Percentiles rank a stretch among this genome's conserved stretches.
Evolutionary conservation across 2,888 invertebrate species (phyloP).

Genomic region (Drosophila trichaetosa): DNA sequence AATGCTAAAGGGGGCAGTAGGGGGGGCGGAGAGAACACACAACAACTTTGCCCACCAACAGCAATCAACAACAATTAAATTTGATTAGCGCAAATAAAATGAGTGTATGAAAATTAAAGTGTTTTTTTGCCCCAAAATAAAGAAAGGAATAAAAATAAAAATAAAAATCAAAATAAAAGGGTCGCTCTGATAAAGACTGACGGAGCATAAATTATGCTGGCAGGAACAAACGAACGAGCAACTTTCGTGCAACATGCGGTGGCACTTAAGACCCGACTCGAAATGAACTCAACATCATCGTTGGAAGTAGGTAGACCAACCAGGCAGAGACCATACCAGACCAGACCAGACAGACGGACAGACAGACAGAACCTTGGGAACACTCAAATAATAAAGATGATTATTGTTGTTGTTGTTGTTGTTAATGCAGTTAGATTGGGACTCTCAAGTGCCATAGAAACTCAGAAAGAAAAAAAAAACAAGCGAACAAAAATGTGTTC

Average conservation of each 20-base stretch:
- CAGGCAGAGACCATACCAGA: background rate
- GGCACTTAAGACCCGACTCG: conserved; percentile 17
- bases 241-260: conserved; percentile 31
- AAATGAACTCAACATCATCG: background rate
- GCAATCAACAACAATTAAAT: conserved; percentile 69
- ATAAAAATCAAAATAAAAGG: conserved; percentile 38
- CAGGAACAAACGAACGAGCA: conserved; percentile 5
- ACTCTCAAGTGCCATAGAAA: conserved; percentile 37
- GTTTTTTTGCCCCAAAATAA: conserved; percentile 20
- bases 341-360: conserved; percentile 32
- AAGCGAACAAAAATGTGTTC: conserved; percentile 6
- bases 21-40: background rate
- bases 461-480: conserved; percentile 20
- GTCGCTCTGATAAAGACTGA: conserved; percentile 34
- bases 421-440: conserved; percentile 2
- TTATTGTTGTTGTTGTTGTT: background rate
- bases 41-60: conserved; percentile 7
- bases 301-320: conserved; percentile 54
- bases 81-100: conserved; percentile 59
- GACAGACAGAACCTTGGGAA: conserved; percentile 57
- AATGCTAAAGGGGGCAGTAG: conserved; percentile 13
- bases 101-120: conserved; percentile 40
- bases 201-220: conserved; percentile 72
- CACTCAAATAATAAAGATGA: conserved; percentile 25
- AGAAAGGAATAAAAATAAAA: conserved; percentile 14